Percentiles rank a stretch among this genome's conserved stretches.
Conservation (phyloP, 2,888 invertebrate species). For the Calameuta idolon region DNA sequence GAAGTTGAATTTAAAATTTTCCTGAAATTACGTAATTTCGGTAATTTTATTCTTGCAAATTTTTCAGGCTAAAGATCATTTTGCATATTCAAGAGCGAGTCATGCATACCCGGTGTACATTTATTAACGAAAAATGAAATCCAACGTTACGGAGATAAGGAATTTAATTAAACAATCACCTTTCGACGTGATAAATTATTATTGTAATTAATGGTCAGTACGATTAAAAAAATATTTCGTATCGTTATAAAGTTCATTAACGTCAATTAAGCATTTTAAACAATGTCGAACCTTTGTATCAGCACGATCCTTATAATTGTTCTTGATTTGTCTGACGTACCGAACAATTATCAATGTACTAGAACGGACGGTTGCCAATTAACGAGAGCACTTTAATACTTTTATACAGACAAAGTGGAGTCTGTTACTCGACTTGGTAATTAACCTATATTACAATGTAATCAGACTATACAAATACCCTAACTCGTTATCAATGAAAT, state of each 20-base stretch:
- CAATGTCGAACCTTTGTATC: neutral
- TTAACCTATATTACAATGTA: constrained; percentile 31
- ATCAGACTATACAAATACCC: neutral
- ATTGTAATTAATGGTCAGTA: neutral
- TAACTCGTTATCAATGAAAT: neutral
- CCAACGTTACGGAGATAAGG: neutral
- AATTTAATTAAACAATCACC: neutral
- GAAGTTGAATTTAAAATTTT: no score
- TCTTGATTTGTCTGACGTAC: neutral
- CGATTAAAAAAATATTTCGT: neutral
- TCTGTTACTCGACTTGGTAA: constrained; percentile 34
- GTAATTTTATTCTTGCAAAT: no score
- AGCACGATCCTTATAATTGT: neutral
- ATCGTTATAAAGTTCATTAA: neutral
- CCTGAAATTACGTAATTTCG: no score
- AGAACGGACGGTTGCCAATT: constrained; percentile 14
- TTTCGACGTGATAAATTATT: no score
- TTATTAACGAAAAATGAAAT: no score
- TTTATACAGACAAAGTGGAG: neutral
- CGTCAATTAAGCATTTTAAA: neutral
- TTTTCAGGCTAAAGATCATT: no score
- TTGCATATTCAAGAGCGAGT: no score
- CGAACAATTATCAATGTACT: neutral
- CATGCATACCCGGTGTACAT: no score
- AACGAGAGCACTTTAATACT: neutral